Percentiles rank a stretch among this genome's conserved stretches.
phyloP scores from a whole-genome alignment of 2,888 invertebrate genomes.

The Trachelus stipa region DNA sequence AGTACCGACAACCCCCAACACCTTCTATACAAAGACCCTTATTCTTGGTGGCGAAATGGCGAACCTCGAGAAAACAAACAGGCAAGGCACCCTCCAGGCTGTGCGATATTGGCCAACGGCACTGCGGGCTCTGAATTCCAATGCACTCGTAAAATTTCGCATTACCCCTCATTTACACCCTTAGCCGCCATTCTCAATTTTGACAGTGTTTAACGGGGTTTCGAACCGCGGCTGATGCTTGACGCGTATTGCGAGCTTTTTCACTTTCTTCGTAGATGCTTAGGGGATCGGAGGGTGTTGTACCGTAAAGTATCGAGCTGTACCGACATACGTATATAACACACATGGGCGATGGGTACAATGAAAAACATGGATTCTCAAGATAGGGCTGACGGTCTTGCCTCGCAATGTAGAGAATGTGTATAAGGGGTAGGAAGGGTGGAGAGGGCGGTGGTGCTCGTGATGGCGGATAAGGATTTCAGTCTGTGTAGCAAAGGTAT shows the following conservation, averaged over 20 bases:
- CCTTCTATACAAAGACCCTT: conserved; percentile 28
- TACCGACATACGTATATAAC: background rate
- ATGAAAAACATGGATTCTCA: background rate
- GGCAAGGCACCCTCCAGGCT: conserved; percentile 43
- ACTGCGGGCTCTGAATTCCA: conserved; percentile 60
- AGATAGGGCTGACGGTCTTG: background rate
- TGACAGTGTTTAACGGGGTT: conserved; percentile 11
- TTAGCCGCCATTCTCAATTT: conserved; percentile 45
- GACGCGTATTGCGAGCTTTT: background rate
- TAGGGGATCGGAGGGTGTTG: background rate
- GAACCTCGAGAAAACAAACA: conserved; percentile 31
- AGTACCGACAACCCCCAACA: background rate
- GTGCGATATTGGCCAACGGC: conserved; percentile 57
- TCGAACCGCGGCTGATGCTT: background rate
- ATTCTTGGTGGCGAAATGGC: conserved; percentile 14
- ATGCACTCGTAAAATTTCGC: conserved; percentile 51
- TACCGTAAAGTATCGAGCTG: background rate
- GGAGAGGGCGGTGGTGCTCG: background rate
- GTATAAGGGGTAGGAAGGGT: background rate
- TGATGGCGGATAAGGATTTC: background rate
- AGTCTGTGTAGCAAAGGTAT: background rate
- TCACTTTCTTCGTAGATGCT: background rate
- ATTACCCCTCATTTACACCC: conserved; percentile 4
- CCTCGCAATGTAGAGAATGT: background rate
- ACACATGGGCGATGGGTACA: background rate